Conservation (phyloP, 1,140 invertebrate genomes). For the Cylas formicarius region DNA sequence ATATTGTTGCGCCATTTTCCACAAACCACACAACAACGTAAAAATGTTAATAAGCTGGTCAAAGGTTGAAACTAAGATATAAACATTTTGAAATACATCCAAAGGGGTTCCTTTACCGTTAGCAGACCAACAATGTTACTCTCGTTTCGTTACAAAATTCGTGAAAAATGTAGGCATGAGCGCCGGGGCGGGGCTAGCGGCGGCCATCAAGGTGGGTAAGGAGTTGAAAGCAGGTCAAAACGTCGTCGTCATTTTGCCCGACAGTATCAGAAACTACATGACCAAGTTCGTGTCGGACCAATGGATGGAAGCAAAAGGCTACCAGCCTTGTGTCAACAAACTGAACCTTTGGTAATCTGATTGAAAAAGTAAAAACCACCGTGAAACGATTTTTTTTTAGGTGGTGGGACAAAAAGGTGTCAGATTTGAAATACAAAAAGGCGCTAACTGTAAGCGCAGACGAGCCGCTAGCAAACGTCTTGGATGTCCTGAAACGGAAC, state of each 20-base stretch:
- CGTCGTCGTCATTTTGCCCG: conserved; percentile 87
- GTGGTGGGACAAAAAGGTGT: conserved; percentile 68
- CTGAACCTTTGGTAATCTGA: conserved; percentile 48
- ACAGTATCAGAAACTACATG: conserved; percentile 97
- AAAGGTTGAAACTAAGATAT: too few relatives aligned
- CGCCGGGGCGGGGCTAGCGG: conserved; percentile 77
- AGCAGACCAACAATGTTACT: too few relatives aligned
- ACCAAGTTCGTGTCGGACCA: conserved; percentile 93
- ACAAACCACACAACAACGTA: too few relatives aligned
- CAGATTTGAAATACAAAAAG: conserved; percentile 50
- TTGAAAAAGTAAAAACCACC: background rate
- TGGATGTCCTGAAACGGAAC: conserved; percentile 55
- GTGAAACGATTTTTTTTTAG: conserved; percentile 41
- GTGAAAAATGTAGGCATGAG: conserved; percentile 82
- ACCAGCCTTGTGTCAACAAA: conserved; percentile 43
- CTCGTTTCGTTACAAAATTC: too few relatives aligned
- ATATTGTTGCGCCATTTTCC: too few relatives aligned
- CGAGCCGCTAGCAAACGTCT: conserved; percentile 56
- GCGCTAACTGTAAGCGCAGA: conserved; percentile 51
- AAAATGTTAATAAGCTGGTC: too few relatives aligned
- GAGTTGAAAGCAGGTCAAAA: conserved; percentile 73
- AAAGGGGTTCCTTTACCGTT: too few relatives aligned
- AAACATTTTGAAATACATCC: too few relatives aligned
- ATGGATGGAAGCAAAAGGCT: conserved; percentile 87
- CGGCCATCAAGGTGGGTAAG: conserved; percentile 72